Evolutionary conservation across 2,888 invertebrate species (phyloP).

Genomic region (Ectemnius cavifrons): DNA sequence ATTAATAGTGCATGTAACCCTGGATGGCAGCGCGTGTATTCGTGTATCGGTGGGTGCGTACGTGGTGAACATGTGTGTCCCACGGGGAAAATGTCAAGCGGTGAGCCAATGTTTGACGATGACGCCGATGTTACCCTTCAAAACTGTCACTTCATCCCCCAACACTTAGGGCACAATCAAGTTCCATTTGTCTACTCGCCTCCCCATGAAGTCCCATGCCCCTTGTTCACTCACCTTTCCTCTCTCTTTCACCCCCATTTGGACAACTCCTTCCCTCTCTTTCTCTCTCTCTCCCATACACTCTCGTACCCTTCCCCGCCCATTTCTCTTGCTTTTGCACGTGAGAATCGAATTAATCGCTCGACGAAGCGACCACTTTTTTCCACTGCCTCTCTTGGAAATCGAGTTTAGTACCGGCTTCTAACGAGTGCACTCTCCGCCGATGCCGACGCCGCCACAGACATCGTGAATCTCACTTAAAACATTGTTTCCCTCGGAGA

Average conservation of each 20-base stretch:
- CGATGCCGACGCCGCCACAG: neutral
- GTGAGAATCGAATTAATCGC: constrained; percentile 59
- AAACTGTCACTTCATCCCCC: constrained; percentile 61
- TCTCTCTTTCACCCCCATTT: neutral
- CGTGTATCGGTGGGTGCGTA: too few relatives aligned
- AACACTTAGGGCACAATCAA: constrained; percentile 61
- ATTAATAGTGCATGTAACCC: constrained; percentile 65
- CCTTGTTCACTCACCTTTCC: constrained; percentile 43
- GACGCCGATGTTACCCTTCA: constrained; percentile 64
- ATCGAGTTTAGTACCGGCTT: too few relatives aligned
- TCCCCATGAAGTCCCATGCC: constrained; percentile 24
- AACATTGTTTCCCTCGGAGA: constrained; percentile 13
- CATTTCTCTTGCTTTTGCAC: constrained; percentile 14
- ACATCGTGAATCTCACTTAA: neutral
- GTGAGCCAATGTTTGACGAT: constrained; percentile 63
- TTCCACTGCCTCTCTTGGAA: neutral
- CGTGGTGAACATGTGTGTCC: constrained; percentile 13
- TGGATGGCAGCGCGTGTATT: constrained; percentile 11
- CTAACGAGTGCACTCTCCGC: neutral
- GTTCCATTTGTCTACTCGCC: constrained; percentile 59
- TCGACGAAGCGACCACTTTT: constrained; percentile 8
- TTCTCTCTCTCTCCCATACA: neutral
- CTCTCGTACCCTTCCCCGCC: neutral
- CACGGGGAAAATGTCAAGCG: constrained; percentile 66
- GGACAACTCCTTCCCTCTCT: constrained; percentile 13